Conservation (phyloP, 2,113 vertebrate species). For the Eclectus roratus region DNA sequence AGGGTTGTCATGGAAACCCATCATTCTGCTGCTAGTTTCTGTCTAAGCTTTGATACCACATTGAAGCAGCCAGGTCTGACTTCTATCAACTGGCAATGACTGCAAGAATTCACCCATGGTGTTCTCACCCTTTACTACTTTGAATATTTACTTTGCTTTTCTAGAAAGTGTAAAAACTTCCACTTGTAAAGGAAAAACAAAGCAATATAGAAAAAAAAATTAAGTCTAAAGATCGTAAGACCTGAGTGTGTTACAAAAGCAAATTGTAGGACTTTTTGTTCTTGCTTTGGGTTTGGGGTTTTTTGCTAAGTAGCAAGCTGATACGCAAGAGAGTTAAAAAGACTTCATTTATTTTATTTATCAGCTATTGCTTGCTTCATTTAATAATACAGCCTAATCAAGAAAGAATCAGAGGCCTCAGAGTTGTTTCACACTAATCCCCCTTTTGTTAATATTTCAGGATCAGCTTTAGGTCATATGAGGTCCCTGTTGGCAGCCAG, state of each 20-base stretch:
- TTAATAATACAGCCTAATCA: neutral
- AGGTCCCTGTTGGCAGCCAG: neutral
- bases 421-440: neutral
- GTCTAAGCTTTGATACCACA: neutral
- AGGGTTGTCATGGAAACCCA: neutral
- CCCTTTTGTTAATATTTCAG: neutral
- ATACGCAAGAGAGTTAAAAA: neutral
- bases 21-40: neutral
- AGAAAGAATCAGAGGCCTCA: neutral
- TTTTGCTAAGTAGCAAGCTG: neutral
- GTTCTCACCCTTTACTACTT: neutral
- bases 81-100: neutral
- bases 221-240: neutral
- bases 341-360: neutral
- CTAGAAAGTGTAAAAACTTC: neutral
- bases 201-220: neutral
- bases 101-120: fast-evolving
- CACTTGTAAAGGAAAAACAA: neutral
- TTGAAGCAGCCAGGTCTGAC: neutral
- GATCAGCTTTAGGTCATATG: neutral
- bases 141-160: neutral
- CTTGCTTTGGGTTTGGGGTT: neutral
- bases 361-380: neutral
- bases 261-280: neutral
- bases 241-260: neutral